A percentile compares a stretch with the other conserved stretches of the same genome.
Conservation (phyloP, 2,888 invertebrate species). For the Limnephilus lunatus region DNA sequence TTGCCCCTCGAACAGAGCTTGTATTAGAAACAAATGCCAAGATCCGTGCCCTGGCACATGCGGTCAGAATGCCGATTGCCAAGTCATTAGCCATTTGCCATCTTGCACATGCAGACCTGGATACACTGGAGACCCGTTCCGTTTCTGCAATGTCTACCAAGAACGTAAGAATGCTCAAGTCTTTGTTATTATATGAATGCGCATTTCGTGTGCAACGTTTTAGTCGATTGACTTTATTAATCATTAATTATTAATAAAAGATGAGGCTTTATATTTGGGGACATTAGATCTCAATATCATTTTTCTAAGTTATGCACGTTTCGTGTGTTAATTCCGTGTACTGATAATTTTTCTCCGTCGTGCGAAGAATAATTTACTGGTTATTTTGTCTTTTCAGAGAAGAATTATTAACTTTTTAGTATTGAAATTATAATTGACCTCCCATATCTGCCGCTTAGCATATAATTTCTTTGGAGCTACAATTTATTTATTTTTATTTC, state of each 20-base stretch:
- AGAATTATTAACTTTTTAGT: not conserved
- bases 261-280: not conserved
- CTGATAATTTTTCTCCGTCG: not conserved
- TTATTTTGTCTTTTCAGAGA: not conserved
- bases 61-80: slow-evolving; percentile 84
- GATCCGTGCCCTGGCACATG: slow-evolving; percentile 88
- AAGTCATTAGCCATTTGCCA: slow-evolving; percentile 84
- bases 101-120: slow-evolving; percentile 82
- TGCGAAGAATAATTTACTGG: not conserved
- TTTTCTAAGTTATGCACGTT: not conserved
- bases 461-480: too few relatives aligned
- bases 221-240: not conserved
- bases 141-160: slow-evolving; percentile 70
- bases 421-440: too few relatives aligned
- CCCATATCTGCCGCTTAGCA: too few relatives aligned
- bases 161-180: slow-evolving; percentile 75
- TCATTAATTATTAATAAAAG: too few relatives aligned
- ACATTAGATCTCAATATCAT: not conserved
- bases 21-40: slow-evolving; percentile 85
- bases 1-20: slow-evolving; percentile 84
- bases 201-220: not conserved
- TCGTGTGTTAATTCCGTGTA: not conserved
- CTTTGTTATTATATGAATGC: not conserved
- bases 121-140: slow-evolving; percentile 81
- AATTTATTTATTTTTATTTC: too few relatives aligned